These are phyloP conservation scores for Melanotaenia maccullochi DNA, from an alignment of 2,797 vertebrate genomes.

Conservation along the genomic window DNA sequence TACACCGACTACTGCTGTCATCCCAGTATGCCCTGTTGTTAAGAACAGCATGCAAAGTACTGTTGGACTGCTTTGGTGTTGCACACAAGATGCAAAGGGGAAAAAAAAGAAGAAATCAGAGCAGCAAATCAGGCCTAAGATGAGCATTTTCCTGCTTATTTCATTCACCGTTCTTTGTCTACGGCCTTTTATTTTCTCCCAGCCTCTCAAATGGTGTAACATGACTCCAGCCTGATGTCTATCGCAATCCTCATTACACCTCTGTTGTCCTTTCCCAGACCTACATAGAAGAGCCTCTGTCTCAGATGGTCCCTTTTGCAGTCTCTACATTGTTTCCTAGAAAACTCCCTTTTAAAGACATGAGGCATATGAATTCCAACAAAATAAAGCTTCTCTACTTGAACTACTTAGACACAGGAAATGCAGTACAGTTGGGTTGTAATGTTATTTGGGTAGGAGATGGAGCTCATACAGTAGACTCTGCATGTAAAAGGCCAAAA, in stretches of 20 bases:
- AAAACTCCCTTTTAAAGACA: slow-evolving; percentile 27
- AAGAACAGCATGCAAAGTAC: slow-evolving; percentile 45
- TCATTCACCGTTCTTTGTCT: slow-evolving; percentile 46
- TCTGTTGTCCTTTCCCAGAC: slow-evolving; percentile 60
- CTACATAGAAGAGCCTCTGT: slow-evolving; percentile 61
- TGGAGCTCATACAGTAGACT: too few species aligned
- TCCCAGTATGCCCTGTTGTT: slow-evolving; percentile 48
- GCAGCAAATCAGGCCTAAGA: slow-evolving; percentile 14
- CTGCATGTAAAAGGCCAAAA: too few species aligned
- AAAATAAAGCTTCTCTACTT: slow-evolving; percentile 50
- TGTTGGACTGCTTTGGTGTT: slow-evolving; percentile 44
- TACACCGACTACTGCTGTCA: slow-evolving; percentile 56
- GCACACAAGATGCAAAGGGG: slow-evolving; percentile 36
- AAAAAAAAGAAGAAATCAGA: slow-evolving; percentile 41
- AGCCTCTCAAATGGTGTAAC: slow-evolving; percentile 55
- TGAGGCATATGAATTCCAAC: slow-evolving; percentile 38
- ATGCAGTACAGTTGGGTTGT: slow-evolving; percentile 24
- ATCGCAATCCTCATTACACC: slow-evolving; percentile 68
- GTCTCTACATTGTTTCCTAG: slow-evolving; percentile 12
- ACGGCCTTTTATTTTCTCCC: slow-evolving; percentile 22
- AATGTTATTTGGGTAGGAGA: slow-evolving; percentile 23
- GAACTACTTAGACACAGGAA: slow-evolving; percentile 29
- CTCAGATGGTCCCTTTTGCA: slow-evolving; percentile 39
- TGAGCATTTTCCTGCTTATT: slow-evolving; percentile 37
- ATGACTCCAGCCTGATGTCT: slow-evolving; percentile 65